Evolutionary conservation across 2,888 invertebrate genomes (phyloP), one percentile per base, ranked within the genome.

Genomic region (Synanthedon myopaeformis): DNA sequence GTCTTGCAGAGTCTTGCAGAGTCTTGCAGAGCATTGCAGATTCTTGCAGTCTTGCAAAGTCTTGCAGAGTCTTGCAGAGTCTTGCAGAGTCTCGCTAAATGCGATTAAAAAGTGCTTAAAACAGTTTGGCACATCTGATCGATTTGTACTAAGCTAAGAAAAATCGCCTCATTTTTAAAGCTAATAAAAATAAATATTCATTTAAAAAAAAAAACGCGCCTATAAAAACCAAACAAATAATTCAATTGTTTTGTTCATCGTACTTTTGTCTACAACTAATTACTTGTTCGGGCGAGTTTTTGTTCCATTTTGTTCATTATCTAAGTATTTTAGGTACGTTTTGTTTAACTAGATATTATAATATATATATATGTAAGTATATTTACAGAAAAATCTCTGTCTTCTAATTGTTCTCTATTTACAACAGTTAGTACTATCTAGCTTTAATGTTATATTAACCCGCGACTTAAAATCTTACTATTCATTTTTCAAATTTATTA

Each of bases 241-340:
- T 72, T 64, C 13, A 13, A 67, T 59, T 69, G 74, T 66, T 69
- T 74, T 73, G 72, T 75, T 79, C 74, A 71, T 77, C 73, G 62
- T 65, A 61, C 63, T 49, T 57, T 57, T 67, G 19, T 23, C 79
- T 83, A 82, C 70, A 66, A 68, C 79, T 85, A 82, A 77, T 76
- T 78, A 78, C 67, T 82, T 83, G 81, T 76, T 83, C 82, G 76
- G 79, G 86, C 86, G 86, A 87, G 86, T 84, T 74, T 78, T 76
- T 83, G 86, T 87, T 87, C 86, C 86, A 77, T 79, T 76, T 83
- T 78, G 74, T 76, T 80, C 75, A 73, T 67, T 76, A 67, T 72
- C 72, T 82, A 82, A 5, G 23, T 23, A 23, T 67, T 72, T 74
- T 68, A 73, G 67, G 65, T 75, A 74, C 63, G 66, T 35, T 35